Evolutionary conservation across 1,140 invertebrate genomes (phyloP).

Genomic region (Tetragnatha versicolor): DNA sequence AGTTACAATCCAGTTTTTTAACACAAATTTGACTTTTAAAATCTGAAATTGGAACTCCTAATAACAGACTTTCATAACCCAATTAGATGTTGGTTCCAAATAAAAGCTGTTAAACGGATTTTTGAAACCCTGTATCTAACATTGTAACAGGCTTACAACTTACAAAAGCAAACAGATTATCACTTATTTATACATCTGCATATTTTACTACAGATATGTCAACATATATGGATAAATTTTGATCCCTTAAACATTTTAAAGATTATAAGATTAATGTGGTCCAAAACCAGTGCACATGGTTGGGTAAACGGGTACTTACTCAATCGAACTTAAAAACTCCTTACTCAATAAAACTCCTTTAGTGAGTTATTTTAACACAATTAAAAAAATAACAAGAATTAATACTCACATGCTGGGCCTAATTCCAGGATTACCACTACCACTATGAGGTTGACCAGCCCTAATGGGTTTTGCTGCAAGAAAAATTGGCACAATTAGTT

Average conservation of each 20-base stretch:
- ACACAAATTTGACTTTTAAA: not conserved
- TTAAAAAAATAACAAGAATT: not conserved
- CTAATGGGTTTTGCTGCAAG: slow-evolving; percentile 59
- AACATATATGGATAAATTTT: not conserved
- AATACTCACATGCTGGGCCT: slow-evolving; percentile 16
- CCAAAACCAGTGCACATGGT: too few species aligned
- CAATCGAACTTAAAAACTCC: not conserved
- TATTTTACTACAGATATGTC: too few species aligned
- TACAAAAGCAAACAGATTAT: too few species aligned
- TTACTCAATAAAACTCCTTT: too few species aligned
- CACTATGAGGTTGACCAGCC: slow-evolving; percentile 56
- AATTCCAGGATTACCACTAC: slow-evolving; percentile 24
- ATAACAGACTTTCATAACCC: too few species aligned
- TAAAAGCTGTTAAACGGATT: too few species aligned
- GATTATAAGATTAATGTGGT: not conserved
- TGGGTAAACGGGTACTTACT: not conserved
- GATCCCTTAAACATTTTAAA: not conserved
- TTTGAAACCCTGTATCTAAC: too few species aligned
- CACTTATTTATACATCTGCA: too few species aligned
- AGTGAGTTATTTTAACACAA: not conserved
- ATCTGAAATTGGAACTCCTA: not conserved
- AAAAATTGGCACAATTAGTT: too few species aligned
- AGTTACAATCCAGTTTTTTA: not conserved
- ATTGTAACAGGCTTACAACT: too few species aligned
- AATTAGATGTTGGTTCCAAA: too few species aligned